Base-by-base conservation (phyloP, 2,797 vertebrate species). In the Miichthys miiuy region DNA sequence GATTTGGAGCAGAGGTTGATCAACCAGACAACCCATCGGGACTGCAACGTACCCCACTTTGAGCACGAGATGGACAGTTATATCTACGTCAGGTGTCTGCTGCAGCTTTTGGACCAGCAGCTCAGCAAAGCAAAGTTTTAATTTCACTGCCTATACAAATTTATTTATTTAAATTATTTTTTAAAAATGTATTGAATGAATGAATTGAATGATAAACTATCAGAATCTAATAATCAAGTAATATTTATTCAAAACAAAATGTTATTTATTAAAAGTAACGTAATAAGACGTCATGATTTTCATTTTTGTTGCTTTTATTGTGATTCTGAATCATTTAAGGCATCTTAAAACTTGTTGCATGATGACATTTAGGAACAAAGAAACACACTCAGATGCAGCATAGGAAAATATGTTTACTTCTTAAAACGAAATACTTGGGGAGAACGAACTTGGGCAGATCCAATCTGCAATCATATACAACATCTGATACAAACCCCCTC, bases 331-430 rank as follows among this genome's bases (percentile, higher is more conserved):
- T 72, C 18, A 68, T 75, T 84, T 60, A 75, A 78, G 80, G 69
- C 56, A 64, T 80, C 52, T 77, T 67, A 47, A 72, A 68, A 63
- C 16, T 30, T 71, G 47, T 56, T 71, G 27, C 63, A 65, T 60
- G 25, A 67, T 61, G 30, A 85, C 34, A n/a, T 64, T 30, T 38
- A 48, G 11, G n/a, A 86, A 73, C 25, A 11, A 63, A 72, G 72
- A 82, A 20, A 52, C 68, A 70, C 72, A 84, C 60, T 46, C 7
- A 44, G 58, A 81, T 77, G 60, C 65, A 72, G 61, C 68, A 84
- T 75, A 81, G 66, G 78, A 90, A 90, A 86, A 88, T 79, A 80
- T 70, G 5, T 87, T 85, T 81, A 80, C 67, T 84, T 81, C 63
- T 78, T 75, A 67, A 70, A 80, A 85, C 58, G 20, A 82, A 88